Percentiles rank a stretch among this genome's conserved stretches.
These are phyloP conservation scores for Copidosoma aretas DNA, from an alignment of 2,888 invertebrate genomes.

Conservation along the genomic window DNA sequence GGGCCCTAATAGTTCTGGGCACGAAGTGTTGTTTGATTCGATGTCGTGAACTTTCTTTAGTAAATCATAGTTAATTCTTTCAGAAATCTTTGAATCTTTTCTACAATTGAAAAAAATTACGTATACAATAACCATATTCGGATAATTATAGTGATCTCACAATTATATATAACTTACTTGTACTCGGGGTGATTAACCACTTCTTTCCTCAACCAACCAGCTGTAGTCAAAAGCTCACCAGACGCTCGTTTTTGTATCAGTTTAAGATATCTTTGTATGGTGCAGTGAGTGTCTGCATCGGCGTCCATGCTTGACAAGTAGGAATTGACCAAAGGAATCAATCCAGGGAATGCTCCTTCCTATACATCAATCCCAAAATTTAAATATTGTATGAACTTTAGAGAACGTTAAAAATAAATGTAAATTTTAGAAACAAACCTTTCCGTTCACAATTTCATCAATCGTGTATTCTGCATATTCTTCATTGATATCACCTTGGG, in stretches of 20 bases:
- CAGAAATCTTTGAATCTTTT: constrained; percentile 87
- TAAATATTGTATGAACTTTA: background rate
- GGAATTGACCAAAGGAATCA: constrained; percentile 91
- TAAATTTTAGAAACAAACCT: constrained; percentile 56
- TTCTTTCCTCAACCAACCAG: constrained; percentile 92
- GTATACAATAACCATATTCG: constrained; percentile 17
- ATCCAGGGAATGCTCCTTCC: constrained; percentile 90
- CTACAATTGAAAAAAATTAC: constrained; percentile 63
- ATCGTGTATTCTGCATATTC: constrained; percentile 84
- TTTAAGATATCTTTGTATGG: constrained; percentile 93
- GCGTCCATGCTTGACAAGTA: constrained; percentile 96
- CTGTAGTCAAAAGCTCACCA: constrained; percentile 91
- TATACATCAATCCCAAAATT: constrained; percentile 55
- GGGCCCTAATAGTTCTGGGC: constrained; percentile 79
- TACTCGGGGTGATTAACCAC: constrained; percentile 88
- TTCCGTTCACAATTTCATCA: constrained; percentile 96
- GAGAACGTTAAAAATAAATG: constrained; percentile 4
- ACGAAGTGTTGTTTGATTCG: constrained; percentile 73
- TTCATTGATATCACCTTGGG: constrained; percentile 63
- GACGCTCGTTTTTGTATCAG: constrained; percentile 87
- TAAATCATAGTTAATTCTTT: constrained; percentile 90
- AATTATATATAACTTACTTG: constrained; percentile 68
- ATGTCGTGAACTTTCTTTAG: constrained; percentile 78
- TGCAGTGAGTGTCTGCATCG: constrained; percentile 97
- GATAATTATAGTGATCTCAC: background rate